Evolutionary conservation across 2,113 vertebrate species (phyloP), one percentile per base, ranked within the genome.

Genomic region (Thryonomys swinderianus): DNA sequence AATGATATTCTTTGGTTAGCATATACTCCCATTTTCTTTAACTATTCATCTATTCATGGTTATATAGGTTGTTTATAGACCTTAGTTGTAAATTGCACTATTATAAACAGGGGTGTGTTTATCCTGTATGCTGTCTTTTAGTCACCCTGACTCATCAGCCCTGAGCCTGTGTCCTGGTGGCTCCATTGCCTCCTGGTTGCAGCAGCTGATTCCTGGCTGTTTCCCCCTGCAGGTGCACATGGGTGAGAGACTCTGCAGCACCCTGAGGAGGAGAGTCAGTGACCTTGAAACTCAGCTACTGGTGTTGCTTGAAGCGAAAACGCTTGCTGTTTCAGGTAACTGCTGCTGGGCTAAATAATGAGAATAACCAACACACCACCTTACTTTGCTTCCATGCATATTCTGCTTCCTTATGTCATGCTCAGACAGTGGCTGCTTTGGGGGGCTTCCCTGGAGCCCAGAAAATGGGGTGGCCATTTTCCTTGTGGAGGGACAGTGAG

Each of bases 241-340:
- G 18, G 98, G 98, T 96, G 99, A 99, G 98, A 99, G 98, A 69
- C 97, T 99, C 95, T 98, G 99, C 97, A 98, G 98, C 94, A 98
- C 98, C 97, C 97, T 99, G 94, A 98, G 99, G 95, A 99, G 98
- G 97, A 99, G 99, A 98, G 98, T 99, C 90, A 98, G 97, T 20
- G 98, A 99, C 96, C 99, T 99, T 66, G 99, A 99, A 95, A 98
- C 98, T 34, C 99, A 99, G 34, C 98, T 99, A 71, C 98, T 99
- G 86, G 96, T 98, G 2, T 98, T 99, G 94, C 99, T 99, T 17
- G 99, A 99, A 98, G 99, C 99, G 96, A 99, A 99, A 98, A 98
- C 98, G 96, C 98, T 99, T 0, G 99, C 99, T 94, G 93, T 99
- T 95, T 99, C 99, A 98, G 99, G 99, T 99, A 98, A 95, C 93